phyloP scores from a whole-genome alignment of 92 coral and sea anemone species.

The Heliopora coerulea region DNA sequence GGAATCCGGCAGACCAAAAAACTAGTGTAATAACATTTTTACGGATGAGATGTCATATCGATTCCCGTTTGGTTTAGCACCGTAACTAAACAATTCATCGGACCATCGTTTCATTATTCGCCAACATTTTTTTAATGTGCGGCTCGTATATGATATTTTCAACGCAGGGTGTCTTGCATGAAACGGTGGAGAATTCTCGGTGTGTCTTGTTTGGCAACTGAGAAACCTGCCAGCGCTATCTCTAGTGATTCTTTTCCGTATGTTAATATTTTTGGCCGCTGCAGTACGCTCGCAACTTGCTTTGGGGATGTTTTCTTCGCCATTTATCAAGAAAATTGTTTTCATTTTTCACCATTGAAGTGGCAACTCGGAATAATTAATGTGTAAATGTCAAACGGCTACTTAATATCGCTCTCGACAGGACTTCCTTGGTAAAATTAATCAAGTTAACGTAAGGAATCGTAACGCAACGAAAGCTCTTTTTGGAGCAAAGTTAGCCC shows the following conservation, averaged over 20 bases:
- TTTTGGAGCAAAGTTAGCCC: background rate
- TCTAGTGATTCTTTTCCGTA: too few relatives aligned
- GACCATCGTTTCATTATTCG: background rate
- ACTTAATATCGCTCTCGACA: background rate
- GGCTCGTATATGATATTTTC: background rate
- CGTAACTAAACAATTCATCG: background rate
- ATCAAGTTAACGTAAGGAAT: background rate
- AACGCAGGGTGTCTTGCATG: background rate
- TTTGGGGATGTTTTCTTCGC: too few relatives aligned
- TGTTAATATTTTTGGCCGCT: background rate
- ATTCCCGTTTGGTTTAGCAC: background rate
- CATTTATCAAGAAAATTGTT: background rate
- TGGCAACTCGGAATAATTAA: background rate
- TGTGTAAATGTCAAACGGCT: background rate
- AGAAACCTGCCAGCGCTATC: too few relatives aligned
- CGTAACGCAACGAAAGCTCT: too few relatives aligned
- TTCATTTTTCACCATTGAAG: background rate
- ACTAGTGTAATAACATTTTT: too few relatives aligned
- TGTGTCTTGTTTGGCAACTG: background rate
- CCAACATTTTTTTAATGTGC: background rate
- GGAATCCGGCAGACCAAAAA: too few relatives aligned
- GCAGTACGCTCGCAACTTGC: too few relatives aligned
- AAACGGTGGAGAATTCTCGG: background rate
- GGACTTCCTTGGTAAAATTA: background rate
- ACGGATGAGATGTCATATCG: background rate